A percentile compares a stretch with the other conserved stretches of the same genome.
Evolutionary conservation across 2,888 invertebrate species (phyloP).

Genomic region (Amitus sp.): DNA sequence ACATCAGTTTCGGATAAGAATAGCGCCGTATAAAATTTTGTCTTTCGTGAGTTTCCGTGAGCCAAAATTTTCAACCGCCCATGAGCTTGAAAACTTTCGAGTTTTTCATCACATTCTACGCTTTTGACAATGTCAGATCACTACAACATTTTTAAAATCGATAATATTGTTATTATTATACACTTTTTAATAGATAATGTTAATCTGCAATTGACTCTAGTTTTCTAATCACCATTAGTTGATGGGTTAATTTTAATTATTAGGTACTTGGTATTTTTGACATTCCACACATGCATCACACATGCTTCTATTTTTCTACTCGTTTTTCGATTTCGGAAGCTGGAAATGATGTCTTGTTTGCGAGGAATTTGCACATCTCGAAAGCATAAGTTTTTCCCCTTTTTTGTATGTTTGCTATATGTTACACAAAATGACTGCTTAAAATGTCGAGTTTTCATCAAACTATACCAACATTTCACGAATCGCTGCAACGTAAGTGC

Average conservation of each 20-base stretch:
- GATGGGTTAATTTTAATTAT: constrained; percentile 37
- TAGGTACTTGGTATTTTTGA: constrained; percentile 38
- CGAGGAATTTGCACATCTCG: constrained; percentile 22
- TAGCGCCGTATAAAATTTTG: constrained; percentile 8
- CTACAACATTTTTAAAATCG: constrained; percentile 30
- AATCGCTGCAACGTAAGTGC: not conserved
- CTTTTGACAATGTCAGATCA: constrained; percentile 21
- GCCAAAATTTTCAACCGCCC: not conserved
- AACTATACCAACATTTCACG: not conserved
- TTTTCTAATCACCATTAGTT: constrained; percentile 34
- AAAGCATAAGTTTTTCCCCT: constrained; percentile 39
- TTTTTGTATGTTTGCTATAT: constrained; percentile 18
- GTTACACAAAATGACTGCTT: too few species aligned
- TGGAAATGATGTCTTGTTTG: too few species aligned
- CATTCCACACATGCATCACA: constrained; percentile 28
- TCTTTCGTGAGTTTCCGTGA: not conserved
- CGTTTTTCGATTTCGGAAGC: too few species aligned
- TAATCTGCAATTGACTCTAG: constrained; percentile 57
- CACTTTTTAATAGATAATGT: constrained; percentile 49
- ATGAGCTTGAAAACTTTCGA: constrained; percentile 4
- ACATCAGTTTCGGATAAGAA: not conserved
- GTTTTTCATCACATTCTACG: constrained; percentile 23
- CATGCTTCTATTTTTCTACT: constrained; percentile 25
- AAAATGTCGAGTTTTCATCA: too few species aligned
- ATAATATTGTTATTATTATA: constrained; percentile 39